These are phyloP conservation scores for Brachypodius melanocephalos DNA, from an alignment of 2,113 vertebrate species.

Conservation along the genomic window DNA sequence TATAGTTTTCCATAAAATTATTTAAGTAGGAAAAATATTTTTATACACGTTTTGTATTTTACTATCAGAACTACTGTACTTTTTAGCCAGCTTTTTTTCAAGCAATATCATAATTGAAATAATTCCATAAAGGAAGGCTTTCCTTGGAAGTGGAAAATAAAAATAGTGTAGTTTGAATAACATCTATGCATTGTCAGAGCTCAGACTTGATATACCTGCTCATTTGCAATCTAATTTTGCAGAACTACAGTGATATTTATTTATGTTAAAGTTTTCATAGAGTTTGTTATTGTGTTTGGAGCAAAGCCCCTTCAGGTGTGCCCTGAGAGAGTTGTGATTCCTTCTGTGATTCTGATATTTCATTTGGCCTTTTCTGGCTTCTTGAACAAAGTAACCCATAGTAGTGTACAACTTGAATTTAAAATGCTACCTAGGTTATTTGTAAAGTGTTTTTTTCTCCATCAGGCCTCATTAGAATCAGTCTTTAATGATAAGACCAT, in stretches of 20 bases:
- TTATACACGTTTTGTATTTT: neutral
- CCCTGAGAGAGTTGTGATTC: neutral
- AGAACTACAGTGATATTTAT: neutral
- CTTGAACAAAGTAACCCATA: neutral
- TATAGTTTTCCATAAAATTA: neutral
- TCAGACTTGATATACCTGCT: neutral
- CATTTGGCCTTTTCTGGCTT: neutral
- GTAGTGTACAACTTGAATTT: neutral
- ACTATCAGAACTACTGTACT: neutral
- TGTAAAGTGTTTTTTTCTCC: neutral
- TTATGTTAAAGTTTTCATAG: neutral
- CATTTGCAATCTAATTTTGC: neutral
- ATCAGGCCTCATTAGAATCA: neutral
- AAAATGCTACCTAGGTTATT: neutral
- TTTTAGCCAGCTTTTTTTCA: neutral
- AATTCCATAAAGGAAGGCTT: neutral
- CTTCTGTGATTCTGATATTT: neutral
- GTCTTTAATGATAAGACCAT: neutral
- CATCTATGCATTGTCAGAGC: neutral
- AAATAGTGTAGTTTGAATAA: neutral
- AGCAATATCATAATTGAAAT: neutral
- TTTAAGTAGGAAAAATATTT: neutral
- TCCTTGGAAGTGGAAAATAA: neutral
- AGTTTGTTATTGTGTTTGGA: neutral
- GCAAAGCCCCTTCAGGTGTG: neutral